Base-by-base conservation (phyloP, 2,113 vertebrate genomes). In the Atractosteus spatula region DNA sequence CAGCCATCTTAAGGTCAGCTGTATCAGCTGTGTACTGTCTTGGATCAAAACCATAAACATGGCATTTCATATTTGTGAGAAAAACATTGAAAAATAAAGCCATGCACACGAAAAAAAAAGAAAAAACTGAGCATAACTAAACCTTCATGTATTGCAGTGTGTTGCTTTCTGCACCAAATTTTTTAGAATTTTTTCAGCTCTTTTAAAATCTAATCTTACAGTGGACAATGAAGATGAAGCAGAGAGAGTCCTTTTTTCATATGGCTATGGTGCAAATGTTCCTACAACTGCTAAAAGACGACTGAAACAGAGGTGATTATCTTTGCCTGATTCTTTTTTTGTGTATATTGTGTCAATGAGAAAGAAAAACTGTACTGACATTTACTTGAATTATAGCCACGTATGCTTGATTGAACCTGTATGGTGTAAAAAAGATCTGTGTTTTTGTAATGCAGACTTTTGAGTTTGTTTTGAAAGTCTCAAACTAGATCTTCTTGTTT, bases 191-290 rank as follows among this genome's bases (percentile, higher is more conserved):
- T 29, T 29, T 1, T 29, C 29, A 29, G 29, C 29, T 29, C 29
- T 29, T 29, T 10, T 51, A 51, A 51, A 51, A 51, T 29, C 47
- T 51, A 10, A 51, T 51, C 89, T 86, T 82, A 41, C 84, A 99
- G 97, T 98, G 88, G 96, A 96, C 84, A 87, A 94, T 84, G 96
- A 97, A 86, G 91, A 90, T 54, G 97, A 98, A 70, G 96, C 97
- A 68, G 97, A 99, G 91, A 93, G 96, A 73, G 92, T 99, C 79
- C 90, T 99, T 54, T 98, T 96, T 83, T 96, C 96, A 0, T 99
- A 97, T 10, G 97, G 97, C 7, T 98, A 98, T n/a, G 97, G 97
- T 70, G 96, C 96, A 68, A 98, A 99, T 74, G 93, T 99, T 83
- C 96, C 97, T 72, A 99, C 96, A 68, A 97, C 97, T 11, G 96